Evolutionary conservation across 2,888 invertebrate genomes (phyloP).

Genomic region (Petrophora chlorosata): DNA sequence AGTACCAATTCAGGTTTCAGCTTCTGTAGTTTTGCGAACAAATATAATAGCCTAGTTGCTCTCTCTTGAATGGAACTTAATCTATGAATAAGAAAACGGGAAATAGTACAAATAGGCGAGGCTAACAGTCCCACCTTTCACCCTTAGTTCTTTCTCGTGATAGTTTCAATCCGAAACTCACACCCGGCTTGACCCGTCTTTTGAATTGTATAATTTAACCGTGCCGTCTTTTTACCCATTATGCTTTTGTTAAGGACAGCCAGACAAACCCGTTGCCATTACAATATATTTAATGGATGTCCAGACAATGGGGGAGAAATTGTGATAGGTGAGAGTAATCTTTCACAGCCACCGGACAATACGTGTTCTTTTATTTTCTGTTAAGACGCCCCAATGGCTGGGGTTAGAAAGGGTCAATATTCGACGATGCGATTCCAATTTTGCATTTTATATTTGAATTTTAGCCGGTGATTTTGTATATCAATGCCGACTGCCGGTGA

Average conservation of each 20-base stretch:
- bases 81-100: constrained; percentile 31
- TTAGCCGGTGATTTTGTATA: constrained; percentile 36
- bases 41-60: constrained; percentile 20
- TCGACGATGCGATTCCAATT: constrained; percentile 50
- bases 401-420: constrained; percentile 69
- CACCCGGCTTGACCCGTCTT: constrained; percentile 63
- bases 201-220: constrained; percentile 68
- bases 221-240: constrained; percentile 72
- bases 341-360: constrained; percentile 66
- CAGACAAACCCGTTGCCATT: constrained; percentile 74
- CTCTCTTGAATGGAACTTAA: constrained; percentile 17
- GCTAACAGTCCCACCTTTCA: constrained; percentile 32
- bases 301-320: constrained; percentile 77
- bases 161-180: constrained; percentile 34
- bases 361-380: constrained; percentile 66
- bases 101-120: constrained; percentile 35
- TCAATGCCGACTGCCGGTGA: too few species aligned
- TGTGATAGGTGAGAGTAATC: constrained; percentile 82
- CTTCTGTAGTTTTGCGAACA: constrained; percentile 19
- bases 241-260: constrained; percentile 66
- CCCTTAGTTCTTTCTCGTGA: constrained; percentile 28
- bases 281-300: constrained; percentile 71
- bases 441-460: constrained; percentile 63
- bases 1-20: constrained; percentile 30
- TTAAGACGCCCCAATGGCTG: constrained; percentile 62